phyloP scores from a whole-genome alignment of 1,140 invertebrate genomes.

The Solenopsis fugax region DNA sequence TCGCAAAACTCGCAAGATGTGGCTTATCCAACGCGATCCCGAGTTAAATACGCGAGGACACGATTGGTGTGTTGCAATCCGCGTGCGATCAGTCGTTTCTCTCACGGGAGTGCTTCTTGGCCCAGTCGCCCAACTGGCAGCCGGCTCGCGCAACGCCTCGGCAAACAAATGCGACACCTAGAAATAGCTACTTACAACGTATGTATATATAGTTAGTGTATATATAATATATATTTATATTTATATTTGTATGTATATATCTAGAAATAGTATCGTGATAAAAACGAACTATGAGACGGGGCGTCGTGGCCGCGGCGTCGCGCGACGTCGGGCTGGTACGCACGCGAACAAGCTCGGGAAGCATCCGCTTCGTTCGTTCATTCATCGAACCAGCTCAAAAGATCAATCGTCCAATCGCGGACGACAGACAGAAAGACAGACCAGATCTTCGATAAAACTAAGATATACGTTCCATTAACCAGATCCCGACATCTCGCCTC shows the following conservation, averaged over 20 bases:
- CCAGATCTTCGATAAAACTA: slow-evolving; percentile 18
- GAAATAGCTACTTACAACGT: slow-evolving; percentile 78
- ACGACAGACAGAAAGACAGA: neutral
- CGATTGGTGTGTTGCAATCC: neutral
- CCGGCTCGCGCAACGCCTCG: slow-evolving; percentile 72
- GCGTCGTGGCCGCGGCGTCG: slow-evolving; percentile 58
- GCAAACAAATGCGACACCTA: slow-evolving; percentile 78
- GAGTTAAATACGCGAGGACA: neutral
- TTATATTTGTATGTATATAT: slow-evolving; percentile 75
- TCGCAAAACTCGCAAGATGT: neutral
- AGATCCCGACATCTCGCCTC: slow-evolving; percentile 43
- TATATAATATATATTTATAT: slow-evolving; percentile 66
- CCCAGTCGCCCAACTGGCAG: slow-evolving; percentile 60
- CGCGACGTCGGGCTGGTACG: slow-evolving; percentile 53
- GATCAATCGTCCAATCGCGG: neutral
- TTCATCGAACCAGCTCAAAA: neutral
- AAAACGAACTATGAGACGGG: slow-evolving; percentile 84
- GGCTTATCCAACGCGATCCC: neutral
- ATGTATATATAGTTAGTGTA: slow-evolving; percentile 68
- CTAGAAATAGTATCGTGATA: slow-evolving; percentile 82
- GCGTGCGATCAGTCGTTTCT: too few species aligned
- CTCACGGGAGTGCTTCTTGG: neutral
- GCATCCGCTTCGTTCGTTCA: neutral
- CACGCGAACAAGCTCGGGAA: neutral
- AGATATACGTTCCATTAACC: slow-evolving; percentile 22